Evolutionary conservation across 2,113 vertebrate genomes (phyloP), one percentile per base, ranked within the genome.

Genomic region (Ivindomyrus marchei): DNA sequence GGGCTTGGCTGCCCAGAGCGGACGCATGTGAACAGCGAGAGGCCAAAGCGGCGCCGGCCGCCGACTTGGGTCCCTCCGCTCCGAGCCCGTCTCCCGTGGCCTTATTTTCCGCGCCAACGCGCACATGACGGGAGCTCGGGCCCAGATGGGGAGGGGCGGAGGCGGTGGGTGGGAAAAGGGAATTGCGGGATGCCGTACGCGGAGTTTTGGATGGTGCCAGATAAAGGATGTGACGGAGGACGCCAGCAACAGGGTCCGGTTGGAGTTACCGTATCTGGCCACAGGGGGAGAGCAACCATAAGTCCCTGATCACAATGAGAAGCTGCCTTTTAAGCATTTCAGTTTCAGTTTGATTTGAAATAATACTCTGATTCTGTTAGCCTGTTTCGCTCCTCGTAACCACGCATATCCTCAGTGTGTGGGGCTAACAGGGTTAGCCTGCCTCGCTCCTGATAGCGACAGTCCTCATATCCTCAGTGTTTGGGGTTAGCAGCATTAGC

Each of bases 1-100:
- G 92, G 36, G 90, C 88, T 91, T 90, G 92, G 91, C 53, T 93
- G 89, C 74, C 77, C 90, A 49, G 47, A 83, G 91, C 88, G 84
- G 90, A 89, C 53, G 91, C 92, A 90, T 53, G 90, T 87, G 42
- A 90, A 89, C 17, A 24, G 50, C 88, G 56, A 62, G 58, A 92
- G 92, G 77, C 46, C 49, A 53, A 13, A 85, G 83, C 49, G 47
- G 47, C 85, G 24, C 52, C 83, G 49, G 36, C n/a, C 13, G 46
- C 90, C 74, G 53, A 19, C 47, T 46, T 46, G 53, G 77, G 53
- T 52, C 50, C 88, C 45, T 36, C 52, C 56, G n/a, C 21, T 31
- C 90, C 50, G 47, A 27, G n/a, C 66, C 88, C 36, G 31, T 53
- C 77, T 66, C 42, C 27, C 77, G 46, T 27, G 74, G 56, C 36